Base-by-base conservation (phyloP, 2,888 invertebrate species). In the Lapara coniferarum region DNA sequence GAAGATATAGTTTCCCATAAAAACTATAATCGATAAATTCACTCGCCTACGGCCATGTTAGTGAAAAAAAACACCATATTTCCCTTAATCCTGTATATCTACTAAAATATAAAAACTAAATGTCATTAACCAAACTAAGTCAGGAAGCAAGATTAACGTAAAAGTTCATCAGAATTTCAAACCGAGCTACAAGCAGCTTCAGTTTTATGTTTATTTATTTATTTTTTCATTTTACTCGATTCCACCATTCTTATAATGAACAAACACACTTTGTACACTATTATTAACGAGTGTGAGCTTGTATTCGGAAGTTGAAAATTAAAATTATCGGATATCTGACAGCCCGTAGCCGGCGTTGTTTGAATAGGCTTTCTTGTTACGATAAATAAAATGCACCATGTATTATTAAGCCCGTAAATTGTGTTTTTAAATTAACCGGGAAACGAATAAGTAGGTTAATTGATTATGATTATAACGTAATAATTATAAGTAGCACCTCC, bases 311-410 rank as follows among this genome's bases (percentile, higher is more conserved):
- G 46, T 63, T 19, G 46, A 10, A 19, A 46, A 63, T 63, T 63
- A 46, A 46, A 49, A 63, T 46, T 16, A 59, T 63, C 46, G 10
- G 46, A 19, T 59, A 59, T 46, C 46, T 63, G 46, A 63, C 46
- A 59, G 37, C 53, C 10, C 37, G n/a, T 37, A 5, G 37, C 37
- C 25, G 2, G 16, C n/a, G n/a, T 8, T 59, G 37, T 59, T 59
- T 37, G 55, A 55, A 10, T 55, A 16, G 10, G 37, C 53, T n/a
- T 53, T n/a, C 16, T 6, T 8, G 16, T 53, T 53, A 53, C n/a
- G 16, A 53, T 0, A 16, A 53, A 53, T 53, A n/a, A 53, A 53
- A 53, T 16, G 6, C 53, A n/a, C 10, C 16, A 16, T n/a, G 14
- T n/a, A 53, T 16, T 53, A 37, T 37, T 37, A 37, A 37, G 37